Evolutionary conservation across 2,888 invertebrate genomes (phyloP).

Genomic region (Pammene aurita): DNA sequence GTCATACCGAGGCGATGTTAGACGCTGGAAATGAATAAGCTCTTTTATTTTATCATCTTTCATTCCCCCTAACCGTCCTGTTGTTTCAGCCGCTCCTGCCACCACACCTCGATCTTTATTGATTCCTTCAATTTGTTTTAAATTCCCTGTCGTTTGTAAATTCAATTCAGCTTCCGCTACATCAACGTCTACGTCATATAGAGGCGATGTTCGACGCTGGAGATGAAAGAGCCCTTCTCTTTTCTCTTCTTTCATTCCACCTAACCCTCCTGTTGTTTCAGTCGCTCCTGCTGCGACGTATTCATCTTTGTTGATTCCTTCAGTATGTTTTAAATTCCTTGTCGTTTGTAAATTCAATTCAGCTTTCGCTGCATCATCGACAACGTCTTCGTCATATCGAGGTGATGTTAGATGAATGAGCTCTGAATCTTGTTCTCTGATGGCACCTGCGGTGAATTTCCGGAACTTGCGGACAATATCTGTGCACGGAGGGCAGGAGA

Average conservation of each 20-base stretch:
- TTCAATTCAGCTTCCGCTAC: background rate
- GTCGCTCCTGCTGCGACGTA: background rate
- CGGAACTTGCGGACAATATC: conserved; percentile 1
- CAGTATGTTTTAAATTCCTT: background rate
- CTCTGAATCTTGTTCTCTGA: background rate
- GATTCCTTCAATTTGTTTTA: background rate
- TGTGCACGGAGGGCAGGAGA: conserved; percentile 14
- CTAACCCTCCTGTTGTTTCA: background rate
- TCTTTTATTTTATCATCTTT: background rate
- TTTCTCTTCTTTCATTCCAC: background rate
- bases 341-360: background rate
- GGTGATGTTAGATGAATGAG: background rate
- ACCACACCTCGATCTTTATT: no score
- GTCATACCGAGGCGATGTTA: background rate
- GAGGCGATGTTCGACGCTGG: background rate
- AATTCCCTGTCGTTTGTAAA: background rate
- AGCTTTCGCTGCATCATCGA: background rate
- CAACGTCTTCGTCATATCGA: background rate
- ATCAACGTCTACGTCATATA: background rate
- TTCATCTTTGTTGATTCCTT: background rate
- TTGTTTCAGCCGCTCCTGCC: background rate
- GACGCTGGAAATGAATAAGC: conserved; percentile 1
- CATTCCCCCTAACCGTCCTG: no score
- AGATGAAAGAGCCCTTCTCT: background rate
- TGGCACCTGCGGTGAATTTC: background rate